Base-by-base conservation (phyloP, 92 coral and sea anemone species). In the Zoanthus sansibaricus region DNA sequence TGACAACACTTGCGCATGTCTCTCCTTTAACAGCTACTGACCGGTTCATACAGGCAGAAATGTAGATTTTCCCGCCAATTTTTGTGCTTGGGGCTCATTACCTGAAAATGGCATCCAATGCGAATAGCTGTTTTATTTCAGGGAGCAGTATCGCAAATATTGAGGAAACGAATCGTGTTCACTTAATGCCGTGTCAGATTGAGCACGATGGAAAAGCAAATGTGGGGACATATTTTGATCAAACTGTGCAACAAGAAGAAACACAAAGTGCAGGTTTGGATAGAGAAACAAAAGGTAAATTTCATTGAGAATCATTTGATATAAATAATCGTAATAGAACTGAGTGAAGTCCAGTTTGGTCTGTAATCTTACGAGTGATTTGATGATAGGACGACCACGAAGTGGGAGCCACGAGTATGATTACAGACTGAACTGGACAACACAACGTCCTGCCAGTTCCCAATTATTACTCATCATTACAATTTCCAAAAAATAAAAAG, bases 171-270 rank as follows among this genome's bases (percentile, higher is more conserved):
- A 74, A 37, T 45, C 91, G 96, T 7, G 87, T 97, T 32, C 98
- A 97, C 75, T 84, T 93, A 80, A 87, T 97, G 94, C 96, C 99
- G 11, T 97, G 99, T 85, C 91, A 92, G 80, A 93, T 97, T 59
- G 95, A 92, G 66, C 93, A 91, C 77, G 90, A 95, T 78, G 99
- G 98, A n/a, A 92, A 97, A 21, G 99, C 99, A 11, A 90, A 83
- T 12, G 87, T 97, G 9, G 87, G 67, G 4, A 76, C 75, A 76
- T 97, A 92, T 82, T 97, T 97, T 89, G 94, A 93, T 48, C 56
- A 93, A 44, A 71, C 90, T 47, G 80, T 96, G 47, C 90, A 88
- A 83, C 72, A 89, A 72, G 95, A 86, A 59, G 88, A 61, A 7
- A 51, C 51, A 21, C 85, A 62, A 47, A 45, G 32, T 68, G 75